Conservation (phyloP, 2,888 invertebrate species). For the Mythimna pallens region DNA sequence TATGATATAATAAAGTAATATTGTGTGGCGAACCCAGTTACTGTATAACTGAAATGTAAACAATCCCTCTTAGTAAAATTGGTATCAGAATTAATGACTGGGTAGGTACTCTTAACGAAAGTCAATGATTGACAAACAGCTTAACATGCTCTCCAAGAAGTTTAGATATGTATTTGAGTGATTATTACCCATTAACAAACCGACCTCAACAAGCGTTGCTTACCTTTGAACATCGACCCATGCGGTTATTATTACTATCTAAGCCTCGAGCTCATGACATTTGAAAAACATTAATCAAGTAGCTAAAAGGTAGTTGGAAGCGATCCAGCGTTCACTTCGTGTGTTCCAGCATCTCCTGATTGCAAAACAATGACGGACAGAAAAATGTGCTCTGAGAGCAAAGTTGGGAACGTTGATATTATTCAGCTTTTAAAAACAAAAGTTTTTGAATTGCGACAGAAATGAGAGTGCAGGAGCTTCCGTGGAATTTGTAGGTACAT, state of each 20-base stretch:
- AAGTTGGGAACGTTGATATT: constrained; percentile 37
- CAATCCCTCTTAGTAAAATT: too few species aligned
- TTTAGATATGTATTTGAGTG: neutral
- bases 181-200: neutral
- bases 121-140: neutral
- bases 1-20: too few species aligned
- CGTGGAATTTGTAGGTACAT: constrained; percentile 17
- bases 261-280: neutral
- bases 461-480: constrained; percentile 22
- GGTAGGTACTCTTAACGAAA: too few species aligned
- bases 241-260: neutral
- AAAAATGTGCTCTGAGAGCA: constrained; percentile 24
- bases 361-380: constrained; percentile 34
- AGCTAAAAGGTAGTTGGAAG: constrained; percentile 20
- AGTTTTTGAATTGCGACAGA: constrained; percentile 27
- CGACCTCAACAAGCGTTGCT: neutral
- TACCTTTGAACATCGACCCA: neutral
- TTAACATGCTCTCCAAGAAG: neutral
- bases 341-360: constrained; percentile 32
- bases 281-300: constrained; percentile 37
- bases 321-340: constrained; percentile 17
- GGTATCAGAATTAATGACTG: neutral
- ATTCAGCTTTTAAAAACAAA: constrained; percentile 26
- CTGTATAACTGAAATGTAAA: too few species aligned
- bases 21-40: too few species aligned